Evolutionary conservation across 2,888 invertebrate species (phyloP).

Genomic region (Coecobrya sp.): DNA sequence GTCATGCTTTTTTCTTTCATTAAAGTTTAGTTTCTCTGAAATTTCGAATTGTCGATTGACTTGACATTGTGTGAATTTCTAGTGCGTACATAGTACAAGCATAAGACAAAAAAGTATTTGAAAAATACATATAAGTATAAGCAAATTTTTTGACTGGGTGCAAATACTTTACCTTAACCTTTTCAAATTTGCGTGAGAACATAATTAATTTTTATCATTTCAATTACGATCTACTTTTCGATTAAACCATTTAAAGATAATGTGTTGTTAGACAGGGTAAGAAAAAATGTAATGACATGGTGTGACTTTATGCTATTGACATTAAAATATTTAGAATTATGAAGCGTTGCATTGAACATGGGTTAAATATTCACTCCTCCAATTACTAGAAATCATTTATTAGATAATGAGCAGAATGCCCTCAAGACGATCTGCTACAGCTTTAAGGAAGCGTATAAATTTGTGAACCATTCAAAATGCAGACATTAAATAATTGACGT

Average conservation of each 20-base stretch:
- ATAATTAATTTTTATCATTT: background rate
- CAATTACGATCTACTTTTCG: background rate
- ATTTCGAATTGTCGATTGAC: background rate
- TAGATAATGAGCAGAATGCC: too few species aligned
- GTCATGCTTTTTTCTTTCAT: constrained; percentile 8
- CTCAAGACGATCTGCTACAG: background rate
- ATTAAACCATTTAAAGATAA: background rate
- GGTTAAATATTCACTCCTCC: too few species aligned
- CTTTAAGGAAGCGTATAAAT: background rate
- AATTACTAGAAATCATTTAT: too few species aligned
- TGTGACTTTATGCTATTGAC: background rate
- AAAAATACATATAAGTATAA: too few species aligned
- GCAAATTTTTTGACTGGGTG: too few species aligned
- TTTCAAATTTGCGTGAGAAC: background rate
- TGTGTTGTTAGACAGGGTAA: background rate
- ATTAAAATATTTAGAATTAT: background rate
- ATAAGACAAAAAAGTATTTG: too few species aligned
- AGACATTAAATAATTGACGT: background rate
- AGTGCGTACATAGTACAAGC: background rate
- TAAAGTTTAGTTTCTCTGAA: background rate
- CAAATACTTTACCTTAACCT: too few species aligned
- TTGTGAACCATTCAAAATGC: background rate
- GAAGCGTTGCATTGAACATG: too few species aligned
- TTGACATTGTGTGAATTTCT: background rate
- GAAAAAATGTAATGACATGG: background rate